Evolutionary conservation across 1,140 invertebrate species (phyloP), one percentile per base, ranked within the genome.

Genomic region (Bacillus rossius): DNA sequence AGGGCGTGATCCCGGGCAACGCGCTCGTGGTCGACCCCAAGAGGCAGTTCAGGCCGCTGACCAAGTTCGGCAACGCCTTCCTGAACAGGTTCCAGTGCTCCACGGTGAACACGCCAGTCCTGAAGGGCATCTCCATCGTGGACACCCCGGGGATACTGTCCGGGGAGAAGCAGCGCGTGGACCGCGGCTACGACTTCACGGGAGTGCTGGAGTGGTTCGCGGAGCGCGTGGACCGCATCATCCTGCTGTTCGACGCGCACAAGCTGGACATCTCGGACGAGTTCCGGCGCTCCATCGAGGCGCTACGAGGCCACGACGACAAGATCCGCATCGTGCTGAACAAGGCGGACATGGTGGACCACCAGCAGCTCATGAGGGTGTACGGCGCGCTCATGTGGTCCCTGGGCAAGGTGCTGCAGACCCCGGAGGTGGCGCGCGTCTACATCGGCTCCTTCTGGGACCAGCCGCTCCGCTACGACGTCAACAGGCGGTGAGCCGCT

Each of bases 351-450:
- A 98, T 97, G 92, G 89, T 99, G 29, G 95, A 99, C 72, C 94
- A 98, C 76, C 96, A 99, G 71, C 95, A 98, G 72, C 76, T 99
- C 26, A 98, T 99, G 94, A 79, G 97, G 60, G 96, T 99, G 4
- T 99, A 99, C 72, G 96, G 96, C 41, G 96, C 96, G 2, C 81
- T 99, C 13, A 99, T 99, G 96, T 98, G 96, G 95, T 97, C 94
- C 0, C 75, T 98, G 41, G 96, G 94, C 10, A 96, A 96, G 76
- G 92, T 94, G 51, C 76, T 99, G 57, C 93, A 96, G 73, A 99
- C 96, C 14, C 96, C 96, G 2, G 96, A 99, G 82, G 96, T 99
- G n/a, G 92, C 94, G 0, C 79, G 96, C 59, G 96, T 99, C 1
- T 99, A 98, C 69, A 96, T 99, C 65, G 96, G 96, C 13, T 96